These are phyloP conservation scores for Nephrotoma flavescens DNA, from an alignment of 2,888 invertebrate genomes.

Conservation along the genomic window DNA sequence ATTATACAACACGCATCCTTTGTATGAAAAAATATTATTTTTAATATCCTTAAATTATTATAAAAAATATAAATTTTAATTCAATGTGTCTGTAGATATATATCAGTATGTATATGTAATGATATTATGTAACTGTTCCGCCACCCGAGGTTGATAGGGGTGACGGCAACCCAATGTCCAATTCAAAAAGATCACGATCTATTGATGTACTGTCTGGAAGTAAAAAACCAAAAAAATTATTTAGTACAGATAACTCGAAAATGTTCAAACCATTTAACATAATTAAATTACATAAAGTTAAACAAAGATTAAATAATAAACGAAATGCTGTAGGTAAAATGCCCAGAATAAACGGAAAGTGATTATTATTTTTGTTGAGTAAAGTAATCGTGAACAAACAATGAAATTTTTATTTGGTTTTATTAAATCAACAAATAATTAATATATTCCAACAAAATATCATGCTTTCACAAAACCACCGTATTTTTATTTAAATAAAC, in stretches of 20 bases:
- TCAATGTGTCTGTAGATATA: neutral
- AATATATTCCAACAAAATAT: neutral
- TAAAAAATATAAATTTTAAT: neutral
- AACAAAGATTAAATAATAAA: neutral
- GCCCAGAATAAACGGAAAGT: neutral
- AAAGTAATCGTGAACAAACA: neutral
- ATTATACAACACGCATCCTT: neutral
- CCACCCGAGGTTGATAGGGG: neutral
- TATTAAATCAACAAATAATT: neutral
- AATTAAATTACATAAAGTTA: neutral
- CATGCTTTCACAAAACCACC: neutral
- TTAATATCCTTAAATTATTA: neutral
- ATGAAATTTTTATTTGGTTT: neutral
- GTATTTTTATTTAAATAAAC: neutral
- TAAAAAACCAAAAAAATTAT: neutral
- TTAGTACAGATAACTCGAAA: neutral
- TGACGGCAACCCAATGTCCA: neutral
- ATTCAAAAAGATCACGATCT: constrained; percentile 4
- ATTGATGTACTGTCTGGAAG: neutral
- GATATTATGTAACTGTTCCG: neutral
- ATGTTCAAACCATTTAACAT: neutral
- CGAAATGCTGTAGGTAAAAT: neutral
- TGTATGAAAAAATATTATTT: neutral
- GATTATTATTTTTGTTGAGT: neutral
- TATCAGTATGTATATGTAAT: neutral